phyloP scores from a whole-genome alignment of 2,888 invertebrate genomes.

The Lamellibrachia columna region DNA sequence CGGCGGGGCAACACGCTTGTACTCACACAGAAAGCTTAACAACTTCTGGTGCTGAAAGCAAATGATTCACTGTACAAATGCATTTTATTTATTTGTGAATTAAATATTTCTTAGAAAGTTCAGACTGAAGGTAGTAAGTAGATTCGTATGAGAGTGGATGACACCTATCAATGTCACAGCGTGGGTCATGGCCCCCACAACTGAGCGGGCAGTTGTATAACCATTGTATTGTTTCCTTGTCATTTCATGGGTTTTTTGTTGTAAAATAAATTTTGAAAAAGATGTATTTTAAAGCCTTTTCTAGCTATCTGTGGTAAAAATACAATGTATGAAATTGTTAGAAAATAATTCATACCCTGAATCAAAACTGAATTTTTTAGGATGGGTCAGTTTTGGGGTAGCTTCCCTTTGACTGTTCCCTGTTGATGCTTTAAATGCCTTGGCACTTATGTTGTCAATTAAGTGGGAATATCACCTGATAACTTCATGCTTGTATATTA shows the following conservation, averaged over 20 bases:
- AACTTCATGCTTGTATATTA: not conserved
- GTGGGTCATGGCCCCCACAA: not conserved
- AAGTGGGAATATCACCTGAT: not conserved
- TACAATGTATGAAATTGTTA: no score
- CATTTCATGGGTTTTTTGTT: no score
- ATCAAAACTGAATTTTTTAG: no score
- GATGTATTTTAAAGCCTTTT: no score
- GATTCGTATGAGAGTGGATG: not conserved
- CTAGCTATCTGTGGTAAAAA: no score
- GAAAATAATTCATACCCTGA: no score
- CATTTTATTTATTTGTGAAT: not conserved
- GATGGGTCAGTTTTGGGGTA: no score
- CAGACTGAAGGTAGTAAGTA: not conserved
- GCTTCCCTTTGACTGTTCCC: no score
- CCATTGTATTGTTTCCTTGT: no score
- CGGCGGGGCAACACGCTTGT: constrained; percentile 49
- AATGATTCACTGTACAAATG: not conserved
- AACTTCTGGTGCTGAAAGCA: constrained; percentile 49
- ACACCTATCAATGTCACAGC: not conserved
- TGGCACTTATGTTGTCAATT: not conserved
- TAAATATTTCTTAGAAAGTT: not conserved
- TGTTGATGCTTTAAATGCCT: not conserved
- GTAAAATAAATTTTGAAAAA: no score
- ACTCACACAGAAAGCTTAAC: constrained; percentile 50
- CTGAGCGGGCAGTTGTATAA: no score